Percentiles rank a stretch among this genome's conserved stretches.
phyloP scores from a whole-genome alignment of 1,140 invertebrate genomes.

The Homalodisca vitripennis region DNA sequence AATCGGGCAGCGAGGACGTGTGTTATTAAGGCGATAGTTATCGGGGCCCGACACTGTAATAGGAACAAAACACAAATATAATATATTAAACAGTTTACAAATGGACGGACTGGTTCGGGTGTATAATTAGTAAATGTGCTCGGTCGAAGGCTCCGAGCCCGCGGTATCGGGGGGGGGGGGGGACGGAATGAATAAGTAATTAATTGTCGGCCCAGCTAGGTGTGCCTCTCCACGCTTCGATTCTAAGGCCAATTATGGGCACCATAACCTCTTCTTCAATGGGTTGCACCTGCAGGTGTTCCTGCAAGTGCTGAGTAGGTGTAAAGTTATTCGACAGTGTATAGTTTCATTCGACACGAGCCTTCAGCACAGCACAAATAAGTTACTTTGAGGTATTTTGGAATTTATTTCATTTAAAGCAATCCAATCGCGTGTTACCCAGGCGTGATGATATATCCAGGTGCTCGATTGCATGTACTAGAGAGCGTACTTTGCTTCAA shows the following conservation, averaged over 20 bases:
- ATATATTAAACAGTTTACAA: slow-evolving; percentile 27
- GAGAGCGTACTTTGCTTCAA: too few relatives aligned
- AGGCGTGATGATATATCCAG: too few relatives aligned
- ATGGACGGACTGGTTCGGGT: slow-evolving; percentile 26
- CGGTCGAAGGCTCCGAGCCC: not conserved
- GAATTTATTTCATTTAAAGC: too few relatives aligned
- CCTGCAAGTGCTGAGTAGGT: too few relatives aligned
- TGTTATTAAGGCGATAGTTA: slow-evolving; percentile 20
- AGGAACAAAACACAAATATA: slow-evolving; percentile 26
- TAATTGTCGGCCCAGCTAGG: not conserved
- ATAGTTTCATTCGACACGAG: too few relatives aligned
- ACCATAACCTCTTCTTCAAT: too few relatives aligned
- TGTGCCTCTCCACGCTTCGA: not conserved
- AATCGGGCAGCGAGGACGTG: slow-evolving; percentile 3
- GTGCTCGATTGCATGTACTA: too few relatives aligned
- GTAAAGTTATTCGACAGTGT: too few relatives aligned
- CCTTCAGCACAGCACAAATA: too few relatives aligned
- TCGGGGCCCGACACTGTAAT: slow-evolving; percentile 15
- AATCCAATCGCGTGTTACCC: too few relatives aligned
- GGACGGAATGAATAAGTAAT: slow-evolving; percentile 19
- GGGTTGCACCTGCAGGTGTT: too few relatives aligned
- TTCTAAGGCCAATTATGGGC: slow-evolving; percentile 15
- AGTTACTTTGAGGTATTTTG: too few relatives aligned
- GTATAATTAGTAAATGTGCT: slow-evolving; percentile 27
- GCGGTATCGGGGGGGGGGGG: not conserved